Evolutionary conservation across 92 coral and sea anemone species (phyloP).

Genomic region (Epizoanthus rinbou): DNA sequence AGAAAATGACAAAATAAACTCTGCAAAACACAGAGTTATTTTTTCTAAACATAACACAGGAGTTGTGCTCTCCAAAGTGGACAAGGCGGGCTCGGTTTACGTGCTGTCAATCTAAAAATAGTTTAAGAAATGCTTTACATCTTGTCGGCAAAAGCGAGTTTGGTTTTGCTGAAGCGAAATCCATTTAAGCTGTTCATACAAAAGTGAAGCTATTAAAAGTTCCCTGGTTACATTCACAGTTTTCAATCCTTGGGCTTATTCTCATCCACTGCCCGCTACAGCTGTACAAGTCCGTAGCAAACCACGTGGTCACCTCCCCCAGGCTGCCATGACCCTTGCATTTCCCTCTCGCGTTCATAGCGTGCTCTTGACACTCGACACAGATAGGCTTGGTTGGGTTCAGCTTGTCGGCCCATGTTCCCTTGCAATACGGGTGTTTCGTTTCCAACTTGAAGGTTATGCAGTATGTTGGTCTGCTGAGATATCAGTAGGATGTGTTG

Average conservation of each 20-base stretch:
- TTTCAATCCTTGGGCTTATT: conserved; percentile 73
- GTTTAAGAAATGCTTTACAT: not conserved
- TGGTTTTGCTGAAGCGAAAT: not conserved
- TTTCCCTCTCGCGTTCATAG: conserved; percentile 85
- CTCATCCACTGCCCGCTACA: conserved; percentile 97
- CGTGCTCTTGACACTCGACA: conserved; percentile 88
- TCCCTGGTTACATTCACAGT: conserved; percentile 78
- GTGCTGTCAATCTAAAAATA: not conserved
- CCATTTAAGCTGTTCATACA: conserved; percentile 56
- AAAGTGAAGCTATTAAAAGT: conserved; percentile 91
- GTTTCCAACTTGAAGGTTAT: conserved; percentile 78
- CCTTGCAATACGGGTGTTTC: conserved; percentile 94
- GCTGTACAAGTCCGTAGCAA: conserved; percentile 84
- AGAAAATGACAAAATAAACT: no score
- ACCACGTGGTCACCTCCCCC: conserved; percentile 90
- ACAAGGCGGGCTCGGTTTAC: no score
- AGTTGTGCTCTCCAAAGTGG: no score
- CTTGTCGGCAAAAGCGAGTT: not conserved
- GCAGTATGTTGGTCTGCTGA: conserved; percentile 86
- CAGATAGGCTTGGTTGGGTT: conserved; percentile 87
- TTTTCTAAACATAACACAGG: no score
- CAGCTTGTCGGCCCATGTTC: conserved; percentile 93
- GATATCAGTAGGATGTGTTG: not conserved
- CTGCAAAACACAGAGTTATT: no score
- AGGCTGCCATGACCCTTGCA: conserved; percentile 93